Evolutionary conservation across 2,888 invertebrate genomes (phyloP).

Genomic region (Lepidonotus clava): DNA sequence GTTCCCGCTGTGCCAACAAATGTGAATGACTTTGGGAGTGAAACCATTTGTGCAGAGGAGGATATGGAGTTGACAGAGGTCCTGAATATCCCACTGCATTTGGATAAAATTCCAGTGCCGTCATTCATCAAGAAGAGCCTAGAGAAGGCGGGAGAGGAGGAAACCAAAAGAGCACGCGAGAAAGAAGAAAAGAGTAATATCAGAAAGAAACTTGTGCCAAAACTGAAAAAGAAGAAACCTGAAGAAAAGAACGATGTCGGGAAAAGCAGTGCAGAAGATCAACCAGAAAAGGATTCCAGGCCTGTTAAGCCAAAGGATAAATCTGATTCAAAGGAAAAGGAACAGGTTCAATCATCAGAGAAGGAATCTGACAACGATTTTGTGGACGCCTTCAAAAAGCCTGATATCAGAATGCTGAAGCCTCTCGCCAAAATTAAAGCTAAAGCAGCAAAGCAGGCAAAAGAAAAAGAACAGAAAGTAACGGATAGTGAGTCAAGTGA

Average conservation of each 20-base stretch:
- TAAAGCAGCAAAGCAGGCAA: not conserved
- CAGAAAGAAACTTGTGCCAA: not conserved
- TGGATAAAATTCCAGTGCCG: not conserved
- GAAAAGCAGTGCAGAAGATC: not conserved
- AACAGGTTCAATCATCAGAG: not conserved
- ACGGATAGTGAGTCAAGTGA: not conserved
- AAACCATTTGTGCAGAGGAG: conserved; percentile 14
- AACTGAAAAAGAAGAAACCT: conserved; percentile 3
- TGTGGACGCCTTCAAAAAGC: not conserved
- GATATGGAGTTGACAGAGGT: conserved; percentile 54
- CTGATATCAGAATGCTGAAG: not conserved
- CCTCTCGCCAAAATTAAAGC: not conserved
- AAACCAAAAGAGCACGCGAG: not conserved
- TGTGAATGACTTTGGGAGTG: not conserved
- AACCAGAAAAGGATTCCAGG: not conserved
- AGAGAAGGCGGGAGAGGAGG: not conserved
- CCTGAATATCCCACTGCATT: not conserved
- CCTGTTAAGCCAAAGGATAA: not conserved
- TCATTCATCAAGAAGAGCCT: not conserved
- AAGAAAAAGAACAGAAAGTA: not conserved
- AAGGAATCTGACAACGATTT: not conserved
- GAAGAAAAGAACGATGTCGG: not conserved
- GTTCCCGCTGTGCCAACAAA: not conserved
- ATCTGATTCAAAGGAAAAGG: not conserved
- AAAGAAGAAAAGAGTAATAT: not conserved